Percentiles rank a stretch among this genome's conserved stretches.
phyloP scores from a whole-genome alignment of 1,140 invertebrate genomes.

The Belonocnema kinseyi region DNA sequence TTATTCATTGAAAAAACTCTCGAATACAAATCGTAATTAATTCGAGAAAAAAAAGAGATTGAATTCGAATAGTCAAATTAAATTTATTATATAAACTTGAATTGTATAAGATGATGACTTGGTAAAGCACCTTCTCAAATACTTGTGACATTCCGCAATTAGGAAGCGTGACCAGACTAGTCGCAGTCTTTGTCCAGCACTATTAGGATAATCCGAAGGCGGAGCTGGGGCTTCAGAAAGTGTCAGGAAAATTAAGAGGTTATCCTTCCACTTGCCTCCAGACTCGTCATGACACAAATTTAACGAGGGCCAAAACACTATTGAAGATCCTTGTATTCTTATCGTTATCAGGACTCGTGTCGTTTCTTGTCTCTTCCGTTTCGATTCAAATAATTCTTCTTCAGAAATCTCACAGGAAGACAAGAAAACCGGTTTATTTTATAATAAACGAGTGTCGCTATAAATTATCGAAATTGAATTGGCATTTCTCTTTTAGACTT shows the following conservation, averaged over 20 bases:
- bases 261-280: background rate
- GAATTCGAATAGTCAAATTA: background rate
- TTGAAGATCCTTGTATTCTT: background rate
- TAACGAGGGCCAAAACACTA: background rate
- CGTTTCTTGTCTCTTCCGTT: background rate
- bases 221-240: background rate
- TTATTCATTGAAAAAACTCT: background rate
- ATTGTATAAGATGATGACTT: background rate
- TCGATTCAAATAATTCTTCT: background rate
- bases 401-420: background rate
- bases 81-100: background rate
- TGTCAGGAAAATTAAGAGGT: slow-evolving; percentile 16
- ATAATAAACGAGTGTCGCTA: background rate
- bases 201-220: slow-evolving; percentile 6
- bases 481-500: background rate
- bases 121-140: background rate
- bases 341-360: background rate
- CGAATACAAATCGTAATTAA: background rate
- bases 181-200: slow-evolving; percentile 1
- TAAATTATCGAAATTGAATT: background rate
- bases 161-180: slow-evolving; percentile 8
- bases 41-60: background rate
- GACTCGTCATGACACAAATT: background rate
- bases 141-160: slow-evolving; percentile 9
- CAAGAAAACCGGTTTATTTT: background rate